Evolutionary conservation across 2,113 vertebrate species (phyloP).

Genomic region (Halcyon senegalensis): DNA sequence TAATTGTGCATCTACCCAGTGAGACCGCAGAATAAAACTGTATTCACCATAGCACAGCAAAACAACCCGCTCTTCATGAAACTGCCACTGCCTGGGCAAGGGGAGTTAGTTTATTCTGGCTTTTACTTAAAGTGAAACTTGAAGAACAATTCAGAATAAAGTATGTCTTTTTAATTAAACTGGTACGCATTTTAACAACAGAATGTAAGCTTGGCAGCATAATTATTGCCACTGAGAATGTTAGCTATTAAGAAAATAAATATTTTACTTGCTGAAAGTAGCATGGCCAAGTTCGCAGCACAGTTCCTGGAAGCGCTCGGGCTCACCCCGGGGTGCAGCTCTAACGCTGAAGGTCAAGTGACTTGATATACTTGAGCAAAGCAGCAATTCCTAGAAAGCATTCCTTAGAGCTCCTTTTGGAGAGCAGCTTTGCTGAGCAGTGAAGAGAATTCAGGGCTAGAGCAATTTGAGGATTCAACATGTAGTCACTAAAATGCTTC

Average conservation of each 20-base stretch:
- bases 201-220: not conserved
- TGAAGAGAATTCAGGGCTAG: not conserved
- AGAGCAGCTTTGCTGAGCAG: not conserved
- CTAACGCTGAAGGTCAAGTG: not conserved
- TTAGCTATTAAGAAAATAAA: not conserved
- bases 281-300: not conserved
- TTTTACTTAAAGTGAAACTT: not conserved
- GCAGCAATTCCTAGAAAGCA: not conserved
- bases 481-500: not conserved
- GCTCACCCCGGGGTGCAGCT: not conserved
- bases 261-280: not conserved
- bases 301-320: not conserved
- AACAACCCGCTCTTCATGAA: not conserved
- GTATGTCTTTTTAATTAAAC: not conserved
- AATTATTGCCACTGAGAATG: not conserved
- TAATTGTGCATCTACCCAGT: not conserved
- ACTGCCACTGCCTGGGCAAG: not conserved
- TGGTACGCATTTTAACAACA: not conserved
- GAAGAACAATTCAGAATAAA: not conserved
- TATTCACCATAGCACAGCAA: not conserved
- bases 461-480: not conserved
- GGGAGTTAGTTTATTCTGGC: not conserved
- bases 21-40: not conserved
- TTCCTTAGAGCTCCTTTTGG: not conserved
- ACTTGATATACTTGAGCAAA: not conserved